These are phyloP conservation scores for Drosophila siamana DNA, from an alignment of 2,888 invertebrate genomes.

Conservation along the genomic window DNA sequence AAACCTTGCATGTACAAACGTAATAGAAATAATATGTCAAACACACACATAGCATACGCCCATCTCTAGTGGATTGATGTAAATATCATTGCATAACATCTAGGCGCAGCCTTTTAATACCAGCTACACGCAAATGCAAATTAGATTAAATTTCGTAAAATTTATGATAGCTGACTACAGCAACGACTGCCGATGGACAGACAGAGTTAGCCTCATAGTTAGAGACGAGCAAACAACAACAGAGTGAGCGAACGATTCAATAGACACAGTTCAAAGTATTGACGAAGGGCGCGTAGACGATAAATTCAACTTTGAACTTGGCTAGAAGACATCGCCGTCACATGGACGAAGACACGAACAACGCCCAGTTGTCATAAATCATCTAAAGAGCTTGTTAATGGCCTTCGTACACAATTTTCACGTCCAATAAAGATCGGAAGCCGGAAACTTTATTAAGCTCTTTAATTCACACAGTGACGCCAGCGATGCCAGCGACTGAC, in stretches of 20 bases:
- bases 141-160: slow-evolving; percentile 33
- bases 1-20: not conserved
- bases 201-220: not conserved
- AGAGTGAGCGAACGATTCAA: slow-evolving; percentile 24
- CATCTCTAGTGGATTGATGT: slow-evolving; percentile 9
- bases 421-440: slow-evolving; percentile 57
- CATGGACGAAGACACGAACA: slow-evolving; percentile 22
- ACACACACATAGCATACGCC: not conserved
- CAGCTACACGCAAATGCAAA: slow-evolving; percentile 42
- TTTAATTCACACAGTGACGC: not conserved
- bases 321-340: slow-evolving; percentile 7
- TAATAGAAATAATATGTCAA: not conserved
- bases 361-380: slow-evolving; percentile 63
- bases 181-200: not conserved
- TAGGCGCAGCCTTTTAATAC: slow-evolving; percentile 52
- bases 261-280: slow-evolving; percentile 15
- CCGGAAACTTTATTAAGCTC: slow-evolving; percentile 49
- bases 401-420: slow-evolving; percentile 67
- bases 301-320: slow-evolving; percentile 59
- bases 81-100: slow-evolving; percentile 44
- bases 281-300: slow-evolving; percentile 31
- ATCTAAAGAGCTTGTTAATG: slow-evolving; percentile 34
- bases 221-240: slow-evolving; percentile 1
- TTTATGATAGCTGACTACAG: slow-evolving; percentile 18
- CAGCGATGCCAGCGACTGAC: no score